Conservation (phyloP, 2,888 invertebrate species). For the Tiliacea aurago region DNA sequence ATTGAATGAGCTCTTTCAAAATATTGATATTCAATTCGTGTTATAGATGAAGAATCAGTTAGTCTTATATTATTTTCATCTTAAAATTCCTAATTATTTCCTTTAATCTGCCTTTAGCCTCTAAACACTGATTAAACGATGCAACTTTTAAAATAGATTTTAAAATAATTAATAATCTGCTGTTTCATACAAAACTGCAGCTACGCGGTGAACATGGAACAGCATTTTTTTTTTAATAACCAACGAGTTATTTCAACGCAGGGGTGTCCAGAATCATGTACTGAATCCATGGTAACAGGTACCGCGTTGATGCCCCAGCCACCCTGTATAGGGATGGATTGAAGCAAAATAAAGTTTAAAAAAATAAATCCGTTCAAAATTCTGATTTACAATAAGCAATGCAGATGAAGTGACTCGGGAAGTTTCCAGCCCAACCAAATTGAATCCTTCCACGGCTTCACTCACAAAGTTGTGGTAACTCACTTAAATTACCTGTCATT, state of each 20-base stretch:
- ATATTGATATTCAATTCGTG: not conserved
- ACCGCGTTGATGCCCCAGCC: too few species aligned
- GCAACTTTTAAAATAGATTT: too few species aligned
- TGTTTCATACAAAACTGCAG: too few species aligned
- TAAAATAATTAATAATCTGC: too few species aligned
- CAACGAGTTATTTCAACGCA: too few species aligned
- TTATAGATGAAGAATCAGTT: not conserved
- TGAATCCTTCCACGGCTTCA: slow-evolving; percentile 21
- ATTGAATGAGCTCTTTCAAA: not conserved
- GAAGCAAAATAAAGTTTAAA: not conserved
- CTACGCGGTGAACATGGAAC: too few species aligned
- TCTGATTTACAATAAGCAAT: not conserved
- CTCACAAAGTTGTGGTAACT: slow-evolving; percentile 24
- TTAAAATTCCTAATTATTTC: not conserved
- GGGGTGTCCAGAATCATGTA: too few species aligned
- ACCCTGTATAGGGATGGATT: not conserved
- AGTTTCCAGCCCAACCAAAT: slow-evolving; percentile 26
- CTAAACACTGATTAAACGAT: too few species aligned
- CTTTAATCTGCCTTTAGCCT: not conserved
- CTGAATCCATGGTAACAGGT: too few species aligned
- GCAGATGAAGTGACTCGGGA: slow-evolving; percentile 21
- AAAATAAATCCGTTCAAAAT: not conserved
- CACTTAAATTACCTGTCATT: slow-evolving; percentile 51
- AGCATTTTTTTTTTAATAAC: too few species aligned
- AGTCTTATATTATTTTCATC: not conserved